Evolutionary conservation across 2,113 vertebrate species (phyloP).

Genomic region (Probosciger aterrimus): DNA sequence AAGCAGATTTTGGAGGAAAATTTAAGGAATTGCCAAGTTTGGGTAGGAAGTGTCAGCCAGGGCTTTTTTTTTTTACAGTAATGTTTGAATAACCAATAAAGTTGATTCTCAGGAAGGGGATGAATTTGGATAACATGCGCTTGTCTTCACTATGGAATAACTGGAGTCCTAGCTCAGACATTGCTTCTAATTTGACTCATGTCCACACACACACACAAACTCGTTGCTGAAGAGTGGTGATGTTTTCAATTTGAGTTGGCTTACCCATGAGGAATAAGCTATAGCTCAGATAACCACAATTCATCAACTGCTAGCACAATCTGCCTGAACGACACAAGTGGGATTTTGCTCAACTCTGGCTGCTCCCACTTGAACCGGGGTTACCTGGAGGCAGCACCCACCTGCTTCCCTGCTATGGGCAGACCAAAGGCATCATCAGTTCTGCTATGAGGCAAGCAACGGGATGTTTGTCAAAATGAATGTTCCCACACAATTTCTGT

Average conservation of each 20-base stretch:
- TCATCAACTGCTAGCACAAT: not conserved
- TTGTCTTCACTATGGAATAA: constrained; percentile 44
- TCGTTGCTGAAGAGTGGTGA: not conserved
- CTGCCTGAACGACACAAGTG: not conserved
- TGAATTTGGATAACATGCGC: not conserved
- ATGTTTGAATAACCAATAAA: constrained; percentile 25
- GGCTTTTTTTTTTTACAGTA: not conserved
- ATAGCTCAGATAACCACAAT: constrained; percentile 52
- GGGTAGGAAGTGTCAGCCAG: constrained; percentile 34
- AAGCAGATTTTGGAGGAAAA: constrained; percentile 65
- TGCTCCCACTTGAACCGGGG: not conserved
- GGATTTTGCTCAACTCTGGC: not conserved
- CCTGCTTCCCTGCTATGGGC: not conserved
- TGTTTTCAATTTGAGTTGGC: constrained; percentile 24
- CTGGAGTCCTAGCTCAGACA: not conserved
- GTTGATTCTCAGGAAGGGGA: not conserved
- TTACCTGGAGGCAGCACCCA: not conserved
- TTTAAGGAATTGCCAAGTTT: constrained; percentile 48
- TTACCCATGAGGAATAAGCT: constrained; percentile 28
- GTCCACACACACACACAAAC: not conserved
- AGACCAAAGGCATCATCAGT: rapidly evolving
- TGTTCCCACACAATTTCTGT: not conserved
- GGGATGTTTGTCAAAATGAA: rapidly evolving
- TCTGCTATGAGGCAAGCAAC: rapidly evolving
- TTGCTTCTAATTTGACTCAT: constrained; percentile 26